phyloP scores from a whole-genome alignment of 2,888 invertebrate genomes.

The Keiferia lycopersicella region DNA sequence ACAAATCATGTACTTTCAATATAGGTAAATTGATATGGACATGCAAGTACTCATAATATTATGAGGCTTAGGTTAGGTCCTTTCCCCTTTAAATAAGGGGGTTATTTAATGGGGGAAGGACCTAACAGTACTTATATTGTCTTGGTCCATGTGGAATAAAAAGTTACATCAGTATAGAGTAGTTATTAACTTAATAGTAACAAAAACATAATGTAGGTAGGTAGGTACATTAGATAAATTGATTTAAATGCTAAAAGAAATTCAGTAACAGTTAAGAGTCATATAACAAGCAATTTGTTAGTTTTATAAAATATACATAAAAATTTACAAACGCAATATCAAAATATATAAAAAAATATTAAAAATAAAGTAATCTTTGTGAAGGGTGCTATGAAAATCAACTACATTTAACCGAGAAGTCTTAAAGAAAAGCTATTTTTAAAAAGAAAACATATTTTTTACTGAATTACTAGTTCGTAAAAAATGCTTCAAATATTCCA shows the following conservation, averaged over 20 bases:
- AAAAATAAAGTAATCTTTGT: background rate
- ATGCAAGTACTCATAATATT: background rate
- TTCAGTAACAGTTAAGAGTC: slow-evolving; percentile 8
- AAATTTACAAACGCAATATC: background rate
- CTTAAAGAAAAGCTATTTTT: no score
- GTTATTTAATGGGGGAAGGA: no score
- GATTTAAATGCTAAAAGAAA: slow-evolving; percentile 6
- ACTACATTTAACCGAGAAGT: background rate
- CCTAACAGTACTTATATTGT: background rate
- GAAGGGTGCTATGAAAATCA: background rate
- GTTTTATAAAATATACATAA: slow-evolving; percentile 7
- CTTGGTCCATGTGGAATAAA: slow-evolving; percentile 23
- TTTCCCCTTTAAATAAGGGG: background rate
- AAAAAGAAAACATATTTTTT: no score
- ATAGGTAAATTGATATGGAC: slow-evolving; percentile 11
- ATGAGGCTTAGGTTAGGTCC: no score
- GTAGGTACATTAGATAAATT: background rate
- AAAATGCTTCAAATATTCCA: no score
- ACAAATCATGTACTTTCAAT: background rate
- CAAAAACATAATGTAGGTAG: background rate
- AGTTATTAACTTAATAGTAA: background rate
- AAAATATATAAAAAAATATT: background rate
- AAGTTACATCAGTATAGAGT: background rate
- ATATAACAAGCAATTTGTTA: background rate
- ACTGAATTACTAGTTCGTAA: no score